Conservation (phyloP, 2,888 invertebrate genomes). For the Coecobrya sp. region DNA sequence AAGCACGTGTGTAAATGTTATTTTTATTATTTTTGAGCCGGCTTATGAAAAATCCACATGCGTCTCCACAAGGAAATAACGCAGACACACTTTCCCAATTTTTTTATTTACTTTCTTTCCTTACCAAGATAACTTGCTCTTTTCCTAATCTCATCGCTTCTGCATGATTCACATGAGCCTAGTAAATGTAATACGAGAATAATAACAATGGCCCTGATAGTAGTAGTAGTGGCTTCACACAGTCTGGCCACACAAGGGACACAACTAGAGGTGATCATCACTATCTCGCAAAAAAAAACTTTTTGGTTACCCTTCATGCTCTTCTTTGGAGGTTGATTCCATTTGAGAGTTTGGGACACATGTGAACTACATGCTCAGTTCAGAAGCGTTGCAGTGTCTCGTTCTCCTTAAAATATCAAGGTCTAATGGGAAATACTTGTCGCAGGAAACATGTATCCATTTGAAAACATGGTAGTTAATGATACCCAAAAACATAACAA, state of each 20-base stretch:
- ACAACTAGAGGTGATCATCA: constrained; percentile 23
- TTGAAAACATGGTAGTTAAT: constrained; percentile 35
- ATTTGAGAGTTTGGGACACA: constrained; percentile 61
- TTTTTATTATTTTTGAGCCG: constrained; percentile 28
- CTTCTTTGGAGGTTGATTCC: constrained; percentile 48
- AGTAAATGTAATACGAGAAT: constrained; percentile 12
- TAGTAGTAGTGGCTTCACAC: not conserved
- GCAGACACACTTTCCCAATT: not conserved
- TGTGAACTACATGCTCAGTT: constrained; percentile 22
- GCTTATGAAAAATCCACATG: constrained; percentile 27
- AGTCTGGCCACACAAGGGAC: not conserved
- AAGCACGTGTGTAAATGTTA: not conserved
- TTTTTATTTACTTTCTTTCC: constrained; percentile 28
- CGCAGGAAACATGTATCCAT: constrained; percentile 42
- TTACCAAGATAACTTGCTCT: not conserved
- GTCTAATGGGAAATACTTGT: constrained; percentile 81
- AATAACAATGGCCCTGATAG: constrained; percentile 26
- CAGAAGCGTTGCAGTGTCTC: not conserved
- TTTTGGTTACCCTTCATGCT: constrained; percentile 3
- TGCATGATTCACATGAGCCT: constrained; percentile 9
- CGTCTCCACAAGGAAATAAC: not conserved
- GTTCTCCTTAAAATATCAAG: constrained; percentile 67
- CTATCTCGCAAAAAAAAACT: constrained; percentile 17
- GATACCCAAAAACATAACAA: constrained; percentile 33
- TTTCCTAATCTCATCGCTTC: constrained; percentile 38